Percentiles rank a stretch among this genome's conserved stretches.
phyloP scores from a whole-genome alignment of 1,140 invertebrate genomes.

The Thaumetopoea pityocampa region DNA sequence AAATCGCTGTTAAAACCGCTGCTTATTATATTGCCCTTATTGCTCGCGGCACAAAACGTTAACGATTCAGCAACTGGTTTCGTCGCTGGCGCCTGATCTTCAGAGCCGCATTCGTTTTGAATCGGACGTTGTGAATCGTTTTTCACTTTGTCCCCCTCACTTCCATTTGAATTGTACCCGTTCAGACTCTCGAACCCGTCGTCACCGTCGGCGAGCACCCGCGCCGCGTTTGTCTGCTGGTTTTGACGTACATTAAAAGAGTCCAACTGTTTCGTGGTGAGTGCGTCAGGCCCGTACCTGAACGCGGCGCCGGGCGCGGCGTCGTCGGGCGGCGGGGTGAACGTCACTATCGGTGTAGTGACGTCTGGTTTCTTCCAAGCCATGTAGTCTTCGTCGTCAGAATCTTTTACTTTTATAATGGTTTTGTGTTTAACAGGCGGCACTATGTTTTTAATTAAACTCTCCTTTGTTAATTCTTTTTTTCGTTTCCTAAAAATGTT shows the following conservation, averaged over 20 bases:
- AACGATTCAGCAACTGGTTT: too few species aligned
- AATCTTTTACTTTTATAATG: conserved; percentile 58
- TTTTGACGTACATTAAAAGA: conserved; percentile 56
- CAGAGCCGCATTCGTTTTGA: conserved; percentile 10
- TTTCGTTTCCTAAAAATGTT: conserved; percentile 58
- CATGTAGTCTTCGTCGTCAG: conserved; percentile 70
- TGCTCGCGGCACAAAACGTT: too few species aligned
- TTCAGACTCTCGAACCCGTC: conserved; percentile 92
- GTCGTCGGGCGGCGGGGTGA: conserved; percentile 57
- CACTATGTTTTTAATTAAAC: conserved; percentile 36
- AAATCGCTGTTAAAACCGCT: conserved; percentile 29
- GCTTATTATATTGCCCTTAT: too few species aligned
- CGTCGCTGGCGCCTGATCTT: too few species aligned
- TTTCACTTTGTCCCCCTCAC: conserved; percentile 52
- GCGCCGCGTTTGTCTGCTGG: conserved; percentile 29
- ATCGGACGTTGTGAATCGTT: conserved; percentile 12
- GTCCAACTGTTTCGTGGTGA: conserved; percentile 67
- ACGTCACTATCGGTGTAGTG: conserved; percentile 53
- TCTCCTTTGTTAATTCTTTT: conserved; percentile 51
- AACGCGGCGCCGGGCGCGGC: conserved; percentile 37
- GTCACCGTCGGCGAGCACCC: conserved; percentile 78
- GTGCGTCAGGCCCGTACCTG: conserved; percentile 49
- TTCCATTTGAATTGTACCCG: conserved; percentile 86
- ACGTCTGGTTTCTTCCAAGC: conserved; percentile 60
- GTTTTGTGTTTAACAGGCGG: conserved; percentile 39